Base-by-base conservation (phyloP, 2,888 invertebrate genomes). In the Cephus runcator region DNA sequence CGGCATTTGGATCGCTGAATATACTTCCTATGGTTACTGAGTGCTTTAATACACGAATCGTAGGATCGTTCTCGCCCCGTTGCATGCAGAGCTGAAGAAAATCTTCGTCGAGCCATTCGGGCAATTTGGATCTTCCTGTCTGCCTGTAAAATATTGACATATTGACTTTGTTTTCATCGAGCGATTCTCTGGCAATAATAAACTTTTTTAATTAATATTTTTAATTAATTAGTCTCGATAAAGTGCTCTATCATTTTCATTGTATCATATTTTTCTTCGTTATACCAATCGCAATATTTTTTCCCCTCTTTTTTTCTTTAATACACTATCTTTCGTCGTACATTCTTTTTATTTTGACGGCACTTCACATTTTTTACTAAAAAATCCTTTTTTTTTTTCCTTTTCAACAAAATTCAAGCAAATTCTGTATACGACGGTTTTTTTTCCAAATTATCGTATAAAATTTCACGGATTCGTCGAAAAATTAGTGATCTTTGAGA, bases 71-170 rank as follows among this genome's bases (percentile, higher is more conserved):
- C 73, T 78, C 78, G 15, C 76, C 78, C 15, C 75, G 75, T 40
- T 78, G 78, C 78, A 78, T 78, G 12, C 78, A 78, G 2, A 78
- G 75, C 73, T 78, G 78, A n/a, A 78, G 71, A 34, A 78, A 78
- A 69, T 78, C 78, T 15, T 78, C 78, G 76, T 78, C 78, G 56
- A 78, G 76, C 78, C 78, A 78, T 78, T 78, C 78, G 6, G 78
- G 78, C 34, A 77, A 15, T 34, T 56, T 23, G 23, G 1, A 23
- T 56, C 9, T 56, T 9, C 6, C 40, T 23, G 40, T 6, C 23
- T 56, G 40, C 40, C 40, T 56, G 40, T 56, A 56, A 56, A 56
- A 40, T 4, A 56, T 56, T 36, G 36, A 36, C 12, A 56, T 23
- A 56, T 23, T 56, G 9, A 56, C 6, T 56, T 56, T 56, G 23